phyloP scores from a whole-genome alignment of 2,113 vertebrate species.

The Clinocottus analis region DNA sequence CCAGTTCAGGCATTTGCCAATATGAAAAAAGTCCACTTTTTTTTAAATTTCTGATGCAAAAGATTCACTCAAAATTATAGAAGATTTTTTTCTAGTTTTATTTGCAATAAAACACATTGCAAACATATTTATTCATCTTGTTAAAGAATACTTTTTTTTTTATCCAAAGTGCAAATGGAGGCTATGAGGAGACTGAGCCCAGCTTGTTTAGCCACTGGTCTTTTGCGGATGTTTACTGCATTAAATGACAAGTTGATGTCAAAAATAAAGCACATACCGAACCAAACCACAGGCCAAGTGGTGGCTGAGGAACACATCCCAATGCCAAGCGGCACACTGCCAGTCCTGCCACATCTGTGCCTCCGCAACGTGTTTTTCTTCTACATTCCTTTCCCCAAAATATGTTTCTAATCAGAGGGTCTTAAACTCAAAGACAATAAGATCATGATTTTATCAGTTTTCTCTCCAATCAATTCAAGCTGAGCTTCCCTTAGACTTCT shows the following conservation, averaged over 20 bases:
- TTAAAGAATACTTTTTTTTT: neutral
- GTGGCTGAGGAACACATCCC: slow-evolving; percentile 44
- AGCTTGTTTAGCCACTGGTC: neutral
- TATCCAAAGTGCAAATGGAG: neutral
- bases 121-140: no score
- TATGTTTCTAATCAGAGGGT: slow-evolving; percentile 54
- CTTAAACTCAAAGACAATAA: slow-evolving; percentile 2
- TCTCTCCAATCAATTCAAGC: neutral
- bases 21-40: neutral
- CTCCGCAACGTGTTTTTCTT: slow-evolving; percentile 32
- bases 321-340: slow-evolving; percentile 24
- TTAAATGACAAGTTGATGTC: slow-evolving; percentile 49
- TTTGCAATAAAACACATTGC: neutral
- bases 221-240: slow-evolving; percentile 36
- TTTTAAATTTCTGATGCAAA: neutral
- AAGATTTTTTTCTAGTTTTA: neutral
- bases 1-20: neutral
- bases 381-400: slow-evolving; percentile 35
- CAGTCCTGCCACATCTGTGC: slow-evolving; percentile 59
- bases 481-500: neutral
- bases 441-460: slow-evolving; percentile 27
- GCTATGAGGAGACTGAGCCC: neutral
- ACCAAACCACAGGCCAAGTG: slow-evolving; percentile 42
- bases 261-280: slow-evolving; percentile 45
- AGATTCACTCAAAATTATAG: neutral